Conservation (phyloP, 2,888 invertebrate genomes). For the Sminthurides aquaticus region DNA sequence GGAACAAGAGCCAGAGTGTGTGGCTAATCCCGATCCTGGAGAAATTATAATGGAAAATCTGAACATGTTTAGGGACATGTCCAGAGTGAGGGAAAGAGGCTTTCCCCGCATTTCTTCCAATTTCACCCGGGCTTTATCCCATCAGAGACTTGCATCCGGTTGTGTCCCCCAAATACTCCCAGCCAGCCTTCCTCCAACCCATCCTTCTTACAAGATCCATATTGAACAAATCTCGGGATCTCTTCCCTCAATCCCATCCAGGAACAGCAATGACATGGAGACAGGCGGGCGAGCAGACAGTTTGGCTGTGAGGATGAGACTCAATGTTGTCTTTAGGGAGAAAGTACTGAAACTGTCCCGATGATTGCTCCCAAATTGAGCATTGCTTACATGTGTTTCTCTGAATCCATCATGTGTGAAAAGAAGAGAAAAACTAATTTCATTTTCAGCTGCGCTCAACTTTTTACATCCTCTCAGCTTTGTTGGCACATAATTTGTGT, state of each 20-base stretch:
- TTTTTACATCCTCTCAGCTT: not conserved
- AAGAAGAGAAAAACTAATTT: not conserved
- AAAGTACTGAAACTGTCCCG: no score
- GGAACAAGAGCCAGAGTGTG: not conserved
- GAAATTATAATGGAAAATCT: not conserved
- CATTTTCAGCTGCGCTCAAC: not conserved
- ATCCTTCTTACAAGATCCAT: not conserved
- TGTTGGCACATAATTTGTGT: no score
- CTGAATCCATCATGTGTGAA: no score
- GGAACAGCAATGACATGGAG: no score
- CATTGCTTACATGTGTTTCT: not conserved
- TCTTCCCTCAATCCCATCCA: not conserved
- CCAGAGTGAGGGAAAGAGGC: not conserved
- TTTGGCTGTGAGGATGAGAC: not conserved
- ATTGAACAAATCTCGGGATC: not conserved
- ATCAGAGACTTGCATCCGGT: not conserved
- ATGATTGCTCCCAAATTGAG: not conserved
- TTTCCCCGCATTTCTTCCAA: not conserved
- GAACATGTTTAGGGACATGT: not conserved
- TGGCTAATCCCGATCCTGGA: not conserved
- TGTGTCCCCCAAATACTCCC: no score
- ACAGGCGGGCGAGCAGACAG: no score
- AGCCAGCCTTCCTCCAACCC: no score
- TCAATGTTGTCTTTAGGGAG: not conserved
- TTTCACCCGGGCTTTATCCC: not conserved